These are phyloP conservation scores for Drosophila nr. perissopoda DNA, from an alignment of 2,888 invertebrate genomes.

Conservation along the genomic window DNA sequence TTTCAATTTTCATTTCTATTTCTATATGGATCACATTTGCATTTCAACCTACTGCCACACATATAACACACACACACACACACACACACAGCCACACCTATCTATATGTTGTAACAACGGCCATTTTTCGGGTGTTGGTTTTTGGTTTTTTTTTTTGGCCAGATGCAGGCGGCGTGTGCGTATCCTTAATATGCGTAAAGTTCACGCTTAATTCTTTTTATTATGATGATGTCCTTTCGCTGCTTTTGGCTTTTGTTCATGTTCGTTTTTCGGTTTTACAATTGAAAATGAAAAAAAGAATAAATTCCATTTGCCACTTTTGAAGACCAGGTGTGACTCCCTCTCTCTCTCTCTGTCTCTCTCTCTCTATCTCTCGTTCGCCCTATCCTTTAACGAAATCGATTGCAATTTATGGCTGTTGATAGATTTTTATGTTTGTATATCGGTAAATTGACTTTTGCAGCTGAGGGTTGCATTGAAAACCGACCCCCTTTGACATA, in stretches of 20 bases:
- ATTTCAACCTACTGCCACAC: slow-evolving; percentile 53
- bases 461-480: slow-evolving; percentile 50
- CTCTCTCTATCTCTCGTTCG: background rate
- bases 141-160: slow-evolving; percentile 45
- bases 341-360: slow-evolving; percentile 10
- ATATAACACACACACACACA: slow-evolving; percentile 11
- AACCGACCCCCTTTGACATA: slow-evolving; percentile 4
- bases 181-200: slow-evolving; percentile 83
- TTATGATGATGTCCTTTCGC: slow-evolving; percentile 81
- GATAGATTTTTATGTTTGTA: slow-evolving; percentile 81
- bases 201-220: slow-evolving; percentile 83
- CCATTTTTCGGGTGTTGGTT: slow-evolving; percentile 47
- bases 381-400: slow-evolving; percentile 41
- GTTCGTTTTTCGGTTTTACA: slow-evolving; percentile 54
- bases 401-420: slow-evolving; percentile 72
- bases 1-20: slow-evolving; percentile 20
- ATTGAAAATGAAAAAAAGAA: slow-evolving; percentile 13
- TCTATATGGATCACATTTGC: slow-evolving; percentile 59
- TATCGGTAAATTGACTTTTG: slow-evolving; percentile 57
- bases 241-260: slow-evolving; percentile 77
- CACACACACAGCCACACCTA: slow-evolving; percentile 1
- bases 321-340: slow-evolving; percentile 68
- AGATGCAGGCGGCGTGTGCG: slow-evolving; percentile 79
- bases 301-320: slow-evolving; percentile 51
- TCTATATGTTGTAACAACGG: slow-evolving; percentile 5